Conservation (phyloP, 2,797 vertebrate species). For the Cossypha polioptera region DNA sequence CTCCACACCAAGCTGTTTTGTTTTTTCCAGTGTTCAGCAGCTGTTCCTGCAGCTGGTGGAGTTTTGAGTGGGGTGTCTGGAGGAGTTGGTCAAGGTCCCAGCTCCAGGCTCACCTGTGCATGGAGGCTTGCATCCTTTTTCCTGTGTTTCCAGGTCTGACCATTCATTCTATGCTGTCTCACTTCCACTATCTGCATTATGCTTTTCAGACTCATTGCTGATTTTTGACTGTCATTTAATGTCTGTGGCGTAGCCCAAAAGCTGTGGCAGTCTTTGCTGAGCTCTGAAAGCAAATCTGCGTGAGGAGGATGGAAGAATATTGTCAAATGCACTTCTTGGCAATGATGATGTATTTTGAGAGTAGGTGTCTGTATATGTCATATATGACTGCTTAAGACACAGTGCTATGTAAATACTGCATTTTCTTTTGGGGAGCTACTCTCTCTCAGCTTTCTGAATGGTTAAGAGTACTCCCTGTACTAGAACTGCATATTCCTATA, state of each 20-base stretch:
- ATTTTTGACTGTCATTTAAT: not conserved
- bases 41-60: not conserved
- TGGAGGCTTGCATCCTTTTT: rapidly evolving
- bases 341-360: not conserved
- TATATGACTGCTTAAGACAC: not conserved
- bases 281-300: not conserved
- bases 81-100: rapidly evolving
- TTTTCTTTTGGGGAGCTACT: not conserved
- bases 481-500: not conserved
- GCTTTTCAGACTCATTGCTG: not conserved
- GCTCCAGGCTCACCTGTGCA: rapidly evolving
- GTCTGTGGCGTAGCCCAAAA: not conserved
- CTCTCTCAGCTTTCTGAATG: not conserved
- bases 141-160: not conserved
- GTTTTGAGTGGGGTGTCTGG: not conserved
- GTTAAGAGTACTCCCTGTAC: not conserved
- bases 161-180: not conserved
- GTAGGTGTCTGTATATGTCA: not conserved
- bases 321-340: not conserved
- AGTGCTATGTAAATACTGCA: not conserved
- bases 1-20: rapidly evolving
- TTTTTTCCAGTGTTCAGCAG: not conserved
- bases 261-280: not conserved
- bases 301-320: not conserved
- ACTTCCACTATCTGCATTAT: not conserved